phyloP scores from a whole-genome alignment of 1,140 invertebrate species.

The Drosophila teissieri region DNA sequence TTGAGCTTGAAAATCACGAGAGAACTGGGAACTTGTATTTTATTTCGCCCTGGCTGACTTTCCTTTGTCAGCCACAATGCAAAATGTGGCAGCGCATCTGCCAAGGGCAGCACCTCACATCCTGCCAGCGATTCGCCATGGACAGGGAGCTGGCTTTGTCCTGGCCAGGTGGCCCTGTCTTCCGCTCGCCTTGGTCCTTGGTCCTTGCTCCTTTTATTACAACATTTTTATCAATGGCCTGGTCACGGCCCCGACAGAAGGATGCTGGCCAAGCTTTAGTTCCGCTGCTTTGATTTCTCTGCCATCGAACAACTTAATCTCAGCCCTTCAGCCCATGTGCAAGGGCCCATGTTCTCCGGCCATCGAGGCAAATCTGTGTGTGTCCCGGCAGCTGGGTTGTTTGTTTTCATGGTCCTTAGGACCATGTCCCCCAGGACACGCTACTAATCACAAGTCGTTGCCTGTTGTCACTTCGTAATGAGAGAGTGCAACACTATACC shows the following conservation, averaged over 20 bases:
- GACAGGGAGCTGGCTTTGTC: slow-evolving; percentile 56
- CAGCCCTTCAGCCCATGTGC: slow-evolving; percentile 26
- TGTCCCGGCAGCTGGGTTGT: slow-evolving; percentile 55
- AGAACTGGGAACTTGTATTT: slow-evolving; percentile 15
- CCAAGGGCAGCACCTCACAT: slow-evolving; percentile 47
- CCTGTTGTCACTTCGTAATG: slow-evolving; percentile 79
- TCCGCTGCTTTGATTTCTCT: slow-evolving; percentile 74
- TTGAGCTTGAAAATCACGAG: slow-evolving; percentile 18
- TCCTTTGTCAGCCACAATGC: slow-evolving; percentile 41
- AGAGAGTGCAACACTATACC: slow-evolving; percentile 68
- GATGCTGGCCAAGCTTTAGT: slow-evolving; percentile 66
- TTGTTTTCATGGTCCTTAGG: slow-evolving; percentile 54
- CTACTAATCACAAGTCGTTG: slow-evolving; percentile 73
- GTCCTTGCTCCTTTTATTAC: slow-evolving; percentile 33
- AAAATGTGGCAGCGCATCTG: slow-evolving; percentile 46
- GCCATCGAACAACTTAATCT: slow-evolving; percentile 61
- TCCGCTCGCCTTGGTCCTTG: slow-evolving; percentile 25
- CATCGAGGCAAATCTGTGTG: slow-evolving; percentile 12
- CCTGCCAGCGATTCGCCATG: slow-evolving; percentile 60
- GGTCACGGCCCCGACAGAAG: slow-evolving; percentile 49
- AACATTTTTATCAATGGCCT: slow-evolving; percentile 60
- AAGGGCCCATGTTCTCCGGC: neutral
- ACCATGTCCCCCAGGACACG: slow-evolving; percentile 62
- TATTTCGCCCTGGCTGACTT: neutral
- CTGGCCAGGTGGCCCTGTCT: slow-evolving; percentile 55